Conservation (phyloP, 2,113 vertebrate species). For the Microcebus tavaratra region DNA sequence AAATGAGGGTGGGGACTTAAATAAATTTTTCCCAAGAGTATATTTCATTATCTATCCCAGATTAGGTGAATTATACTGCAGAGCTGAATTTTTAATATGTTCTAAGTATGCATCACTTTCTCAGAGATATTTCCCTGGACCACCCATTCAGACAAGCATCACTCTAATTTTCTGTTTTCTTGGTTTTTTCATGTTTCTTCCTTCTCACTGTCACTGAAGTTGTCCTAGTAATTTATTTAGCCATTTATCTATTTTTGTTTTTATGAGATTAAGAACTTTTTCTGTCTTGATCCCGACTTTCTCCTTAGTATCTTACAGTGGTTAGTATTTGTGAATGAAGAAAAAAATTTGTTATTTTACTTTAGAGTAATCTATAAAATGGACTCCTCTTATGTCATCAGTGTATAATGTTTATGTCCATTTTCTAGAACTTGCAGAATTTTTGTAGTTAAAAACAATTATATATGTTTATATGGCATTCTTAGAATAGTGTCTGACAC, state of each 20-base stretch:
- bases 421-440: not conserved
- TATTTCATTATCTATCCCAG: slow-evolving; percentile 23
- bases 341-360: not conserved
- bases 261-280: not conserved
- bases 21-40: not conserved
- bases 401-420: not conserved
- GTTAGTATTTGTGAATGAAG: not conserved
- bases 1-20: slow-evolving; percentile 57
- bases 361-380: slow-evolving; percentile 13
- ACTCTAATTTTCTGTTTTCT: not conserved
- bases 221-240: not conserved
- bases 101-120: not conserved
- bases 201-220: not conserved
- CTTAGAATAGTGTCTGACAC: not conserved
- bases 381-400: not conserved
- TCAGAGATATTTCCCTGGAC: not conserved
- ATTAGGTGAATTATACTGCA: slow-evolving; percentile 25
- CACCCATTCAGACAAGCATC: not conserved
- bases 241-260: slow-evolving; percentile 28
- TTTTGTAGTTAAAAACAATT: slow-evolving; percentile 10
- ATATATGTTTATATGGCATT: not conserved
- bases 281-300: not conserved
- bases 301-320: not conserved
- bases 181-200: not conserved
- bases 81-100: slow-evolving; percentile 12